Evolutionary conservation across 1,140 invertebrate genomes (phyloP).

Genomic region (Lanistes nyassanus): DNA sequence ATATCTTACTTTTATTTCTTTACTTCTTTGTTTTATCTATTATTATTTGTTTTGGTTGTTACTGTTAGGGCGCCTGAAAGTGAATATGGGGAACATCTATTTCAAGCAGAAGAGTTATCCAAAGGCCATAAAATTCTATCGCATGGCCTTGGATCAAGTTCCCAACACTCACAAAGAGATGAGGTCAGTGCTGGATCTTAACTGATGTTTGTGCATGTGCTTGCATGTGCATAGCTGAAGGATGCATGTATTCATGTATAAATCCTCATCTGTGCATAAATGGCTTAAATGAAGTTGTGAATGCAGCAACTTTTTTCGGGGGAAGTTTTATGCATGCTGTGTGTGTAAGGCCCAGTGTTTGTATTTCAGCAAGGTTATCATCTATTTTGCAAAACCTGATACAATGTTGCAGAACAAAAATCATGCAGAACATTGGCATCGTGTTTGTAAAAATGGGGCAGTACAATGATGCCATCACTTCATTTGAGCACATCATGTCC

Average conservation of each 20-base stretch:
- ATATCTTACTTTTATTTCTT: background rate
- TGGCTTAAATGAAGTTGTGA: no score
- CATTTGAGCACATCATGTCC: conserved; percentile 98
- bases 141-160: conserved; percentile 96
- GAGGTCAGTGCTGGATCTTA: conserved; percentile 72
- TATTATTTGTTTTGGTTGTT: conserved; percentile 13
- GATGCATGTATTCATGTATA: background rate
- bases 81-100: conserved; percentile 99
- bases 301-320: no score
- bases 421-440: conserved; percentile 98
- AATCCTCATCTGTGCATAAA: background rate
- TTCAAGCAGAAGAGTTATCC: conserved; percentile 93
- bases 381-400: background rate
- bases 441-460: conserved; percentile 95
- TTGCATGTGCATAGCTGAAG: background rate
- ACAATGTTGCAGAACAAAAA: conserved; percentile 82
- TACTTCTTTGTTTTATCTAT: conserved; percentile 4
- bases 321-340: background rate
- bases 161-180: conserved; percentile 89
- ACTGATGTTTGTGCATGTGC: background rate
- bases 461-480: conserved; percentile 93
- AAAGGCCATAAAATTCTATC: conserved; percentile 97
- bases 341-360: background rate
- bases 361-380: background rate
- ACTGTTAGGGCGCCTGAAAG: conserved; percentile 82